These are phyloP conservation scores for Drosophila ezoana DNA, from an alignment of 2,888 invertebrate genomes.

Conservation along the genomic window DNA sequence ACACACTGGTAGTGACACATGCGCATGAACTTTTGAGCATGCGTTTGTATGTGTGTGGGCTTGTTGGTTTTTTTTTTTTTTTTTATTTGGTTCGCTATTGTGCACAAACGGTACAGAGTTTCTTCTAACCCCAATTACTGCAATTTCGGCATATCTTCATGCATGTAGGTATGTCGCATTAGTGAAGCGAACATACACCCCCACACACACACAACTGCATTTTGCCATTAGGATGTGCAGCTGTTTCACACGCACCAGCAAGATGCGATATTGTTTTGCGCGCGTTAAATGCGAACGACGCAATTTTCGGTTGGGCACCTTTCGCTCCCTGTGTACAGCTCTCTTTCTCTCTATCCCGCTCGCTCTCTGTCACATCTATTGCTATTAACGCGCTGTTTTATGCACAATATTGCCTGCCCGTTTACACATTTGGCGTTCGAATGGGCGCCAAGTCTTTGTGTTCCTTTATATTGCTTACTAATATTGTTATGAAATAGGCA, in stretches of 20 bases:
- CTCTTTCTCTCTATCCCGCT: slow-evolving; percentile 6
- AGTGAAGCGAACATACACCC: slow-evolving; percentile 1
- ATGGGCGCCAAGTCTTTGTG: slow-evolving; percentile 41
- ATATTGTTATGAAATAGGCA: slow-evolving; percentile 34
- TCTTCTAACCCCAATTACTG: slow-evolving; percentile 3
- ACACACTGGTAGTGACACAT: slow-evolving; percentile 45
- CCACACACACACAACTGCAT: neutral
- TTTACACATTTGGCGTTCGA: slow-evolving; percentile 43
- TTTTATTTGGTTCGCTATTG: slow-evolving; percentile 18
- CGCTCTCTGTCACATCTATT: slow-evolving; percentile 38
- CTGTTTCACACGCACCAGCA: slow-evolving; percentile 27
- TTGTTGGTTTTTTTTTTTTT: no score
- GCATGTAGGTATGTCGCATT: neutral
- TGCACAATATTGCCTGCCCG: slow-evolving; percentile 43
- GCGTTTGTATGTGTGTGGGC: slow-evolving; percentile 2
- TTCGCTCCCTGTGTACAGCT: slow-evolving; percentile 38
- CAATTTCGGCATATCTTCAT: neutral
- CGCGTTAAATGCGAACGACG: slow-evolving; percentile 68
- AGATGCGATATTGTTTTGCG: slow-evolving; percentile 34
- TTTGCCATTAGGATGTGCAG: slow-evolving; percentile 43
- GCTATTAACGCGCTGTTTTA: slow-evolving; percentile 32
- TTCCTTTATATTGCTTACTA: slow-evolving; percentile 19
- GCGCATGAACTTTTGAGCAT: slow-evolving; percentile 39
- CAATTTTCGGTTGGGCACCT: slow-evolving; percentile 58
- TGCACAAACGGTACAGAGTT: slow-evolving; percentile 3